These are phyloP conservation scores for Ormyrus labotus DNA, from an alignment of 2,888 invertebrate species.

Conservation along the genomic window DNA sequence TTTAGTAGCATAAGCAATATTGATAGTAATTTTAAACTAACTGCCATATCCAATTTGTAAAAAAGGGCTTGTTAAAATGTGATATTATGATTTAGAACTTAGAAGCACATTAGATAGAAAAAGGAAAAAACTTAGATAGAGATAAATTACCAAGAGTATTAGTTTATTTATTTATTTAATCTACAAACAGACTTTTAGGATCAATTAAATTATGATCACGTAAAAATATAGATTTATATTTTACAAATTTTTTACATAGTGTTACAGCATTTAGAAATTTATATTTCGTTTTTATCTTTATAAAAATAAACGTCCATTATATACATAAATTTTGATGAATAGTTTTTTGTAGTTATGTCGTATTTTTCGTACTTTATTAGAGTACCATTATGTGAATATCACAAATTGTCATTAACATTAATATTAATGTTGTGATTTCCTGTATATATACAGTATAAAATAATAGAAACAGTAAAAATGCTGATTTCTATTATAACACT, in stretches of 20 bases:
- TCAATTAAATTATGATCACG: neutral
- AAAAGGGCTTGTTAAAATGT: slow-evolving; percentile 62
- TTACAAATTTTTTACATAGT: neutral
- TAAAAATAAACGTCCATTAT: no score
- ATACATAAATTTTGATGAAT: no score
- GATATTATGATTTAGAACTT: slow-evolving; percentile 65
- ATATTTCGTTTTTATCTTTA: no score
- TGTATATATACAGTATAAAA: slow-evolving; percentile 7
- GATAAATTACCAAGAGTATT: neutral
- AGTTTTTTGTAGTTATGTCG: neutral
- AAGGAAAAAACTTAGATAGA: neutral
- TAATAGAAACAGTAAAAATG: neutral
- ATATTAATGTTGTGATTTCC: neutral
- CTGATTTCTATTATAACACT: neutral
- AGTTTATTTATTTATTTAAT: neutral
- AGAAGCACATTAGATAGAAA: slow-evolving; percentile 44
- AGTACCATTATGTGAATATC: slow-evolving; percentile 13
- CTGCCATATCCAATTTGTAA: slow-evolving; percentile 65
- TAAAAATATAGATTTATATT: neutral
- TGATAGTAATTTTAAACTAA: slow-evolving; percentile 63
- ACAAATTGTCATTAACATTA: neutral
- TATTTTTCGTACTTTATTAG: slow-evolving; percentile 13
- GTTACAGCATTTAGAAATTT: neutral
- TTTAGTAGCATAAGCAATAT: slow-evolving; percentile 60
- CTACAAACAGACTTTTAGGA: neutral